A percentile compares a stretch with the other conserved stretches of the same genome.
Evolutionary conservation across 2,113 vertebrate species (phyloP).

Genomic region (Pithys albifrons): DNA sequence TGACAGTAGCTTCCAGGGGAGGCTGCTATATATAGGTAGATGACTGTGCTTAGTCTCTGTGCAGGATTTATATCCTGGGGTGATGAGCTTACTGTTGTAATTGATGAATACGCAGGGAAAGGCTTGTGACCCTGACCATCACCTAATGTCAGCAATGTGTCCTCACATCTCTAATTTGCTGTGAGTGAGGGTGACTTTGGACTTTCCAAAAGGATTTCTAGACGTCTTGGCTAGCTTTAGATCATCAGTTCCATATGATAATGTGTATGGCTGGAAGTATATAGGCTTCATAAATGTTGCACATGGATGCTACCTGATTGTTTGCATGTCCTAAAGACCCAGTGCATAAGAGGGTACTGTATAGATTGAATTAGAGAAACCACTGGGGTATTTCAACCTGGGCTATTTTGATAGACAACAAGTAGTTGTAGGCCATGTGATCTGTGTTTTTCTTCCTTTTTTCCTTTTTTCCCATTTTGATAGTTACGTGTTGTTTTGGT

Average conservation of each 20-base stretch:
- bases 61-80: not conserved
- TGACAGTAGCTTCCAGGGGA: not conserved
- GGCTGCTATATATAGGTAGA: not conserved
- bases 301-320: not conserved
- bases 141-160: not conserved
- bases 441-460: not conserved
- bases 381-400: not conserved
- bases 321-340: not conserved
- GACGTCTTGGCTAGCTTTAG: not conserved
- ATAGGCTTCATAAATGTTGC: not conserved
- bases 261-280: not conserved
- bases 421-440: not conserved
- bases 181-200: not conserved
- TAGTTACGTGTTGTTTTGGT: not conserved
- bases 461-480: not conserved
- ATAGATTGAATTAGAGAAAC: not conserved
- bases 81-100: not conserved
- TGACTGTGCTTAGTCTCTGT: not conserved
- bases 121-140: not conserved
- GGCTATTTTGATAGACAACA: not conserved
- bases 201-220: not conserved
- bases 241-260: not conserved
- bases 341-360: not conserved
- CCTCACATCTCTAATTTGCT: not conserved
- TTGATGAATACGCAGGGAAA: not conserved